Conservation (phyloP, 2,888 invertebrate species). For the Sminthurides aquaticus region DNA sequence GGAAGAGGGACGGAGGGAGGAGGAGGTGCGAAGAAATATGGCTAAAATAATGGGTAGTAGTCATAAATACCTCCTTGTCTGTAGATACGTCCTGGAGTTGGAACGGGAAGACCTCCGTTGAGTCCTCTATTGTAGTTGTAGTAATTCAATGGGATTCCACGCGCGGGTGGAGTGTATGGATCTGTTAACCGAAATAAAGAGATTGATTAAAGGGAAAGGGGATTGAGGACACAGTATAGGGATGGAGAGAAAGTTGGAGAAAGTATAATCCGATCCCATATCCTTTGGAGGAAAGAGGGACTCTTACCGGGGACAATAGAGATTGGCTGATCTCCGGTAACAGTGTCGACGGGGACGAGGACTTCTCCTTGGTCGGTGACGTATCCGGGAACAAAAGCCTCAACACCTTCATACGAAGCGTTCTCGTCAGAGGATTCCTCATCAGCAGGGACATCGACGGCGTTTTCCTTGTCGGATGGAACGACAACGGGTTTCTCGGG, state of each 20-base stretch:
- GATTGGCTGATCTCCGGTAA: conserved; percentile 41
- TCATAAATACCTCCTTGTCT: conserved; percentile 21
- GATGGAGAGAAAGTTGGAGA: no score
- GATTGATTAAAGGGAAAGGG: background rate
- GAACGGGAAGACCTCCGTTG: conserved; percentile 1
- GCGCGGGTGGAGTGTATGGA: conserved; percentile 36
- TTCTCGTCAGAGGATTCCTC: conserved; percentile 23
- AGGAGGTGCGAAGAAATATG: background rate
- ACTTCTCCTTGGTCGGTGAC: conserved; percentile 43
- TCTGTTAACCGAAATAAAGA: conserved; percentile 19
- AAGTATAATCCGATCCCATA: background rate
- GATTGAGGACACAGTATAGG: no score
- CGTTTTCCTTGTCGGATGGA: conserved; percentile 20
- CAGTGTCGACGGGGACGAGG: conserved; percentile 41
- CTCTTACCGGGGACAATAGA: conserved; percentile 40
- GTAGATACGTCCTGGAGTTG: conserved; percentile 15
- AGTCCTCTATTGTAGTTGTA: conserved; percentile 17
- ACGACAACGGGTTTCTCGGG: conserved; percentile 17
- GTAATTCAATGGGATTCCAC: conserved; percentile 26
- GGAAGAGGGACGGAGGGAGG: background rate
- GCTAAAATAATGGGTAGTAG: background rate
- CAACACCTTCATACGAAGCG: conserved; percentile 24
- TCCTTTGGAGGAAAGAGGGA: background rate
- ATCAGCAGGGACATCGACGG: conserved; percentile 13
- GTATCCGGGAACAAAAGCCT: conserved; percentile 41